phyloP scores from a whole-genome alignment of 2,888 invertebrate genomes.

The Lochmaea capreae region DNA sequence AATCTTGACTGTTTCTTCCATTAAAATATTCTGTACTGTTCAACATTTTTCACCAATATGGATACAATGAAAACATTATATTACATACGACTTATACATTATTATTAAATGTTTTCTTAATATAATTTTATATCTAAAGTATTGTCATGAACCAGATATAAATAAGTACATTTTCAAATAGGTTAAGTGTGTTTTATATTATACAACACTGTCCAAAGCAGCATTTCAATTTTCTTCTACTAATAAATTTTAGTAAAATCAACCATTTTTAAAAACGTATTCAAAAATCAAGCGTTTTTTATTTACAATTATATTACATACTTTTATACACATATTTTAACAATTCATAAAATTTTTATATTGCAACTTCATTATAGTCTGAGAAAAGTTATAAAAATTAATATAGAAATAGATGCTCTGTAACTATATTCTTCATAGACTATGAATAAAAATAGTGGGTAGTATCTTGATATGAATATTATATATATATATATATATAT shows the following conservation, averaged over 20 bases:
- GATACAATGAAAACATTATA: constrained; percentile 50
- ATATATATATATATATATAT: constrained; percentile 36
- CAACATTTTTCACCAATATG: constrained; percentile 31
- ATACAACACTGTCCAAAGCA: constrained; percentile 39
- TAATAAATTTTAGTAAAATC: constrained; percentile 29
- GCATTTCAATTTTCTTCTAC: constrained; percentile 19
- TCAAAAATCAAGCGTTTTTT: constrained; percentile 37
- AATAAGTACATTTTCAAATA: constrained; percentile 46
- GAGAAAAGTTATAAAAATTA: constrained; percentile 17
- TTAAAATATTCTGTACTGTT: constrained; percentile 7
- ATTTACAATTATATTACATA: constrained; percentile 41
- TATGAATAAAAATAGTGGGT: constrained; percentile 21
- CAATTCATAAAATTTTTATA: constrained; percentile 40
- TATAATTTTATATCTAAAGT: constrained; percentile 64
- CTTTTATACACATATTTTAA: constrained; percentile 38
- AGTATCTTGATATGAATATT: constrained; percentile 35
- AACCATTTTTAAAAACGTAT: constrained; percentile 42
- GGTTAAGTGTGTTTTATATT: constrained; percentile 49
- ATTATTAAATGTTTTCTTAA: constrained; percentile 61
- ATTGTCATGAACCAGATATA: constrained; percentile 66
- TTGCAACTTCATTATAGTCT: constrained; percentile 34
- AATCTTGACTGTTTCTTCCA: not conserved
- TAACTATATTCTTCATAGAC: constrained; percentile 13
- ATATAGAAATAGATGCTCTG: constrained; percentile 25
- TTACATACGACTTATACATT: constrained; percentile 57